A percentile compares a stretch with the other conserved stretches of the same genome.
Evolutionary conservation across 2,113 vertebrate species (phyloP).

Genomic region (Trachemys scripta): DNA sequence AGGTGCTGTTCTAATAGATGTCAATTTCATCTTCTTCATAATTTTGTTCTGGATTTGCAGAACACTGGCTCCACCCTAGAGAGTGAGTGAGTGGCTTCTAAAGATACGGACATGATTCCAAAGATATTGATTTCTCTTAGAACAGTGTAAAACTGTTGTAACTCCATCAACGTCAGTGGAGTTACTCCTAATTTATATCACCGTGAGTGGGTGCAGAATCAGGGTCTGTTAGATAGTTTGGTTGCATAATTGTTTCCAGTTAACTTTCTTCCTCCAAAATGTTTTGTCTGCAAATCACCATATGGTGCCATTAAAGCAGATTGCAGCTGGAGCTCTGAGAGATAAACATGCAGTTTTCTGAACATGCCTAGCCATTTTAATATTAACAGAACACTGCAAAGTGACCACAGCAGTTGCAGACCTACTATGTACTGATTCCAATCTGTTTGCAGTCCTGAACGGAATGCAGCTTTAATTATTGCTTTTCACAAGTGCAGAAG

Average conservation of each 20-base stretch:
- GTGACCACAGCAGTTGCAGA: background rate
- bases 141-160: too few species aligned
- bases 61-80: background rate
- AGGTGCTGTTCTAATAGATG: background rate
- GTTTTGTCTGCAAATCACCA: accelerated
- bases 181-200: background rate
- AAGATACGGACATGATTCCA: background rate
- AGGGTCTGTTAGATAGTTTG: background rate
- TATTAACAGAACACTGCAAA: background rate
- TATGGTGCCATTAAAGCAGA: background rate
- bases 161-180: background rate
- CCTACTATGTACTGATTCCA: background rate
- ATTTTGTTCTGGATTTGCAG: background rate
- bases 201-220: background rate
- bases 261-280: background rate
- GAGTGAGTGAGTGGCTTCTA: background rate
- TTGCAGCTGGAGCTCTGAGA: background rate
- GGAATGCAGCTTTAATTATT: background rate
- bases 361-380: accelerated
- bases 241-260: background rate
- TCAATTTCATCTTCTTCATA: background rate
- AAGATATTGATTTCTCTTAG: too few species aligned
- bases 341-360: background rate
- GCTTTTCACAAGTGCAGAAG: background rate
- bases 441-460: background rate